phyloP scores from a whole-genome alignment of 2,797 vertebrate species.

The Distichodus sexfasciatus region DNA sequence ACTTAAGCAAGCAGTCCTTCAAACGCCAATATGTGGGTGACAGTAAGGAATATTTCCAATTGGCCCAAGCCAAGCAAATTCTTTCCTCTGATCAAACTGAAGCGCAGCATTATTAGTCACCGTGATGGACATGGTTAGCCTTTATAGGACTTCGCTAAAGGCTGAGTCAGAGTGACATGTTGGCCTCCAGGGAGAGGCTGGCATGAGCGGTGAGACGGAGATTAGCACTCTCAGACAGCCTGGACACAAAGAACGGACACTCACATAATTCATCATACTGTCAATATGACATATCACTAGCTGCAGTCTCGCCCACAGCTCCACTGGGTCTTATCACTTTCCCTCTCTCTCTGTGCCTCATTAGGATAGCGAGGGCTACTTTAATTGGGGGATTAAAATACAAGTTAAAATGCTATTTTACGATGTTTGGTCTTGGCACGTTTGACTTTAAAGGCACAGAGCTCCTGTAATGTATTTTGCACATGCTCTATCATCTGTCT shows the following conservation, averaged over 20 bases:
- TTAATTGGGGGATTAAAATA: not conserved
- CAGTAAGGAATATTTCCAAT: not conserved
- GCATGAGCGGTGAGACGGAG: conserved; percentile 44
- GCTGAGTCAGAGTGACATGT: conserved; percentile 5
- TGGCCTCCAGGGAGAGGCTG: conserved; percentile 37
- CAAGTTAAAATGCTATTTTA: not conserved
- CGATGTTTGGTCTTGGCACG: not conserved
- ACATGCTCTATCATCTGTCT: no score
- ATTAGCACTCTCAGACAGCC: conserved; percentile 60
- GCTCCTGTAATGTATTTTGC: not conserved
- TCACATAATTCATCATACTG: conserved; percentile 65
- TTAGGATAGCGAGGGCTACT: conserved; percentile 28
- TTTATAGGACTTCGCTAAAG: conserved; percentile 46
- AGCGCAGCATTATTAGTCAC: conserved; percentile 11
- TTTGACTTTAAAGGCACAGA: not conserved
- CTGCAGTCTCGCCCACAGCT: conserved; percentile 16
- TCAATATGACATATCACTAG: conserved; percentile 66
- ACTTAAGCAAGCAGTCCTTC: not conserved
- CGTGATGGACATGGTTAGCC: conserved; percentile 43
- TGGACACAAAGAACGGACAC: conserved; percentile 36
- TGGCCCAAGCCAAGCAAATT: conserved; percentile 6
- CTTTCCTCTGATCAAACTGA: not conserved
- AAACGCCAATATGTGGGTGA: not conserved
- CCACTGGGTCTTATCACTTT: conserved; percentile 39
- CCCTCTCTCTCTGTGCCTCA: conserved; percentile 44